A percentile compares a stretch with the other conserved stretches of the same genome.
Conservation (phyloP, 1,140 invertebrate species). For the Tetramorium simillimum region DNA sequence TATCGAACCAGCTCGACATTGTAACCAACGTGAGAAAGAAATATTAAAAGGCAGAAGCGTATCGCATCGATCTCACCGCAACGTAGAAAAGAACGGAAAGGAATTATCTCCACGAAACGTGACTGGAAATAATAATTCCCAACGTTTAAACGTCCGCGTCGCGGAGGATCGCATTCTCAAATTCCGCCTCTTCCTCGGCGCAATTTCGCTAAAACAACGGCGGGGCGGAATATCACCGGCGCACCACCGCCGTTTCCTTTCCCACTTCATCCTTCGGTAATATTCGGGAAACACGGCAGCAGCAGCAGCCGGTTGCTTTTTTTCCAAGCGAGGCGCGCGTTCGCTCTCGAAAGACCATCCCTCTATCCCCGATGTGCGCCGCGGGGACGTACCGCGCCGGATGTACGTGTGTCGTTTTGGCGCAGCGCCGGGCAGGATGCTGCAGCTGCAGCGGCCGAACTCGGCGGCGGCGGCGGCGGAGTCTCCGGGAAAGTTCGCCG, state of each 20-base stretch:
- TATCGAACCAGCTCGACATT: not conserved
- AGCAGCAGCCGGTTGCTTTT: not conserved
- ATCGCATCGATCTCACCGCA: not conserved
- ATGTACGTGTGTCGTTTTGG: conserved; percentile 9
- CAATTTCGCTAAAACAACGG: conserved; percentile 5
- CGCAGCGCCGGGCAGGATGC: not conserved
- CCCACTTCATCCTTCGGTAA: not conserved
- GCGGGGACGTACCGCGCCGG: not conserved
- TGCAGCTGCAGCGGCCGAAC: conserved; percentile 26
- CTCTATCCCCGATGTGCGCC: not conserved
- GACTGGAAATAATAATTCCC: not conserved
- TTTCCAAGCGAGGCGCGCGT: not conserved
- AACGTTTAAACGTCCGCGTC: not conserved
- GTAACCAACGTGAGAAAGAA: not conserved
- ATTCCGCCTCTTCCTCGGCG: not conserved
- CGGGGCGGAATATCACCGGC: not conserved
- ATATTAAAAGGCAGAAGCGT: not conserved
- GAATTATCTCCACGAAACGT: conserved; percentile 1
- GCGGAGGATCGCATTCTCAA: not conserved
- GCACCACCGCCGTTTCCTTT: not conserved
- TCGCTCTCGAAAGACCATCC: not conserved
- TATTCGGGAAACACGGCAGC: not conserved
- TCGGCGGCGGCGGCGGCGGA: too few relatives aligned
- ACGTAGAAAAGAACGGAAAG: not conserved
- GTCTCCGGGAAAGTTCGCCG: conserved; percentile 38